phyloP scores from a whole-genome alignment of 23 tunicate genomes.

The Styela clava region DNA sequence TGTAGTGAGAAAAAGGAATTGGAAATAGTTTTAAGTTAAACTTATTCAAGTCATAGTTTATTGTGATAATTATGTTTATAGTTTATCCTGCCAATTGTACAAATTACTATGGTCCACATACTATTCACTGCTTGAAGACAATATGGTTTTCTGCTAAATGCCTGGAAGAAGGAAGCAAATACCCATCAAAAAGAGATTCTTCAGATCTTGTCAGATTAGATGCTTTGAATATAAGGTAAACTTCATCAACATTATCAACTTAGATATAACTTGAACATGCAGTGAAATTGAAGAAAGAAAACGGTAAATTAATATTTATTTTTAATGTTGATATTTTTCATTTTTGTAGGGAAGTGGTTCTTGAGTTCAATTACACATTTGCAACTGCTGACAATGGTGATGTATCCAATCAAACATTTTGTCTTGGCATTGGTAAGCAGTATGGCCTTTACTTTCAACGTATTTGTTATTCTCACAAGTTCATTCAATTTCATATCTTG shows the following conservation, averaged over 20 bases:
- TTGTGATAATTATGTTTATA: conserved; percentile 14
- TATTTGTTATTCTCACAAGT: background rate
- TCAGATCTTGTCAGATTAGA: background rate
- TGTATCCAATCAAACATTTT: conserved; percentile 14
- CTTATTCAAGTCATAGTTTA: too few relatives aligned
- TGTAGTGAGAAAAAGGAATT: too few relatives aligned
- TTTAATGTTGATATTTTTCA: too few relatives aligned
- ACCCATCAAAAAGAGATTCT: background rate
- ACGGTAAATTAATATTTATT: too few relatives aligned
- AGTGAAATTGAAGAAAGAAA: too few relatives aligned
- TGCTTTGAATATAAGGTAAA: background rate
- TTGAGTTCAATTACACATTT: background rate
- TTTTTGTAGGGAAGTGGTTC: conserved; percentile 3
- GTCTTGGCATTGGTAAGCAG: conserved; percentile 23
- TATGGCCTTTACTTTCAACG: background rate
- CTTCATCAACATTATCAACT: background rate
- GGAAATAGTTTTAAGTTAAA: too few relatives aligned
- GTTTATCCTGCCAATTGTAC: conserved; percentile 25
- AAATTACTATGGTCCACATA: conserved; percentile 24
- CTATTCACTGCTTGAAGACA: conserved; percentile 16
- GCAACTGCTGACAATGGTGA: background rate
- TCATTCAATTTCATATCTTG: background rate
- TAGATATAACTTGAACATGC: too few relatives aligned
- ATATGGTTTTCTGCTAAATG: conserved; percentile 20
- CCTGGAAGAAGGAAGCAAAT: conserved; percentile 1